Percentiles rank a stretch among this genome's conserved stretches.
These are phyloP conservation scores for Amphiprion clarkii DNA, from an alignment of 2,797 vertebrate genomes.

Conservation along the genomic window DNA sequence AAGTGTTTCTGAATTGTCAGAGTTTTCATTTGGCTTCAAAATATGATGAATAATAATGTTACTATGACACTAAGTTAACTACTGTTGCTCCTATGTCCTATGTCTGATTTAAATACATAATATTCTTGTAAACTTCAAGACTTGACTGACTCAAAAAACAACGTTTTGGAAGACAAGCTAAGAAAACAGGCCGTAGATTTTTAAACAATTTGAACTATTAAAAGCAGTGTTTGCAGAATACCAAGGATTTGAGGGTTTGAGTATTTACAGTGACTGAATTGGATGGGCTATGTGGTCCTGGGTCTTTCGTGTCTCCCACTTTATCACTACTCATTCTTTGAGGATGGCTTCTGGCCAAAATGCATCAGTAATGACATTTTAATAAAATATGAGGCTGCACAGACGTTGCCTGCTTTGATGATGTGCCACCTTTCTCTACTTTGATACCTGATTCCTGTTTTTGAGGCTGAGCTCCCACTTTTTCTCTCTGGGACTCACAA, in stretches of 20 bases:
- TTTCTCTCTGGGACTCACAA: neutral
- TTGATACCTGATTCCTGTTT: constrained; percentile 12
- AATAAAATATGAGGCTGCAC: constrained; percentile 14
- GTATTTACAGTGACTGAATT: neutral
- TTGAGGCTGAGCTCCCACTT: neutral
- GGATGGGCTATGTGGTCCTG: neutral
- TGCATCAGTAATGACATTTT: constrained; percentile 10
- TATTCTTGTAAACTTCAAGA: too few relatives aligned
- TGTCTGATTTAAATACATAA: too few relatives aligned
- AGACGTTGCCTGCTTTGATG: constrained; percentile 25
- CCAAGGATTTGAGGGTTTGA: neutral
- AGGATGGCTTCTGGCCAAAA: neutral
- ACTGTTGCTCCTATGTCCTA: too few relatives aligned
- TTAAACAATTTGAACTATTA: neutral
- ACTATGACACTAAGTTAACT: too few relatives aligned
- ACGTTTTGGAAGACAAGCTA: too few relatives aligned
- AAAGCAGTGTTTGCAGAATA: neutral
- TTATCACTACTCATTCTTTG: neutral
- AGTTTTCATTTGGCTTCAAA: too few relatives aligned
- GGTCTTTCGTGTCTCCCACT: neutral
- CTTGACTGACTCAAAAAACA: too few relatives aligned
- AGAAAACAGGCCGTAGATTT: too few relatives aligned
- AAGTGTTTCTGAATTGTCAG: too few relatives aligned
- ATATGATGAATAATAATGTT: too few relatives aligned
- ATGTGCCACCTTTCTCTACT: constrained; percentile 10